A percentile compares a stretch with the other conserved stretches of the same genome.
Evolutionary conservation across 2,113 vertebrate species (phyloP).

Genomic region (Notothenia rossii): DNA sequence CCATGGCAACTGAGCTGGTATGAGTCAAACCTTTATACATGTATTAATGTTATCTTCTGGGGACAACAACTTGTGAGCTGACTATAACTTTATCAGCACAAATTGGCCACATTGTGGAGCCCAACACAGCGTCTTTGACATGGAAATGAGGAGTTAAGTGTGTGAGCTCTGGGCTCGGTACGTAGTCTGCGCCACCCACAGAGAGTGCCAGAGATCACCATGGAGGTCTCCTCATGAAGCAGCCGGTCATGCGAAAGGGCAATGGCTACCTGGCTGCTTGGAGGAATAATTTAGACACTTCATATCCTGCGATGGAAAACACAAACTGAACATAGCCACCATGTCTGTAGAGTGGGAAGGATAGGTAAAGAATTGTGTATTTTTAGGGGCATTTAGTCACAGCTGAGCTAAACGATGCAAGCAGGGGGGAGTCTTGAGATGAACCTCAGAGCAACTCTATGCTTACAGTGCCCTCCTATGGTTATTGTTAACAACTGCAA

Average conservation of each 20-base stretch:
- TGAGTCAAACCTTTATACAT: constrained; percentile 81
- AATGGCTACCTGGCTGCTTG: constrained; percentile 73
- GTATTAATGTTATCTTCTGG: constrained; percentile 80
- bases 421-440: constrained; percentile 10
- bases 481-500: constrained; percentile 60
- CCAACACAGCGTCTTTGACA: constrained; percentile 80
- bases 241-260: constrained; percentile 78
- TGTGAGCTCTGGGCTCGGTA: constrained; percentile 80
- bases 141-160: constrained; percentile 85
- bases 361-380: constrained; percentile 16
- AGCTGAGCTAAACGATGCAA: constrained; percentile 20
- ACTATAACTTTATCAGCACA: constrained; percentile 85
- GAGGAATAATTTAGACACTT: constrained; percentile 70
- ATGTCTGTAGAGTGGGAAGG: neutral
- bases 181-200: constrained; percentile 82
- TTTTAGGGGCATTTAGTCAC: constrained; percentile 33
- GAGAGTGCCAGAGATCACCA: constrained; percentile 79
- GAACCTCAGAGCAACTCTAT: constrained; percentile 4
- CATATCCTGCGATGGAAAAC: constrained; percentile 38
- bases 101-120: constrained; percentile 83
- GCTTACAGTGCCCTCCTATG: constrained; percentile 79
- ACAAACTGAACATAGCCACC: neutral
- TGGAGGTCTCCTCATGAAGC: constrained; percentile 75
- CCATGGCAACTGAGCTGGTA: constrained; percentile 83
- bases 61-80: constrained; percentile 75